These are phyloP conservation scores for Coremacera marginata DNA, from an alignment of 2,888 invertebrate species.

Conservation along the genomic window DNA sequence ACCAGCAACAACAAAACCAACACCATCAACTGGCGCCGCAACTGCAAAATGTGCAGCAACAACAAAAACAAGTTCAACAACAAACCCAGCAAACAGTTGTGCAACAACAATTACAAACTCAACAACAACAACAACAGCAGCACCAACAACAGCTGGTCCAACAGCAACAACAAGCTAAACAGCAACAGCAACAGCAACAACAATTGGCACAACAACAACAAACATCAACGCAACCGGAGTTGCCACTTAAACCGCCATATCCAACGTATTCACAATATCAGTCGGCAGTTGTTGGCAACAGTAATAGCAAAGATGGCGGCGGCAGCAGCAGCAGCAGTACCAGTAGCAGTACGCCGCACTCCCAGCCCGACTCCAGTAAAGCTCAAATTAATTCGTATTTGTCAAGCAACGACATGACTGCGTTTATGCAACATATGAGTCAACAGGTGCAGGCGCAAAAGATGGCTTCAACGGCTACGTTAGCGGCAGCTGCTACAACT, in stretches of 20 bases:
- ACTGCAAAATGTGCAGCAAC: slow-evolving; percentile 35
- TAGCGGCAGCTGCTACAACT: slow-evolving; percentile 42
- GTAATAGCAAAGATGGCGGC: slow-evolving; percentile 46
- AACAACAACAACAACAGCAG: slow-evolving; percentile 41
- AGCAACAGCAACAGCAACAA: not conserved
- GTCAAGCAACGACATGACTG: slow-evolving; percentile 57
- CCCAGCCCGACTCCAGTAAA: not conserved
- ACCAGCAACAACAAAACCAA: slow-evolving; percentile 28
- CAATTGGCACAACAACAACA: slow-evolving; percentile 3
- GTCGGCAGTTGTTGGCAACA: slow-evolving; percentile 49
- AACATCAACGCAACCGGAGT: not conserved
- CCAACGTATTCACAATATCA: slow-evolving; percentile 65
- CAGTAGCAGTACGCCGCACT: slow-evolving; percentile 54
- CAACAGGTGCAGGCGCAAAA: slow-evolving; percentile 59
- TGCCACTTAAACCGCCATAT: slow-evolving; percentile 49
- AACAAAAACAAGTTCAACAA: slow-evolving; percentile 19
- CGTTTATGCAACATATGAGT: slow-evolving; percentile 61
- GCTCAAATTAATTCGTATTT: slow-evolving; percentile 46
- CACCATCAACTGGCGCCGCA: slow-evolving; percentile 4
- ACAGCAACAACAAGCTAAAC: not conserved
- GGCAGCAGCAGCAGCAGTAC: slow-evolving; percentile 53
- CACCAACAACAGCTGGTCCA: slow-evolving; percentile 39
- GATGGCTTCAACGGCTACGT: slow-evolving; percentile 38
- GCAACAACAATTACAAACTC: too few relatives aligned
- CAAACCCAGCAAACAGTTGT: not conserved